phyloP scores from a whole-genome alignment of 2,888 invertebrate species.

The Tiphia femorata region DNA sequence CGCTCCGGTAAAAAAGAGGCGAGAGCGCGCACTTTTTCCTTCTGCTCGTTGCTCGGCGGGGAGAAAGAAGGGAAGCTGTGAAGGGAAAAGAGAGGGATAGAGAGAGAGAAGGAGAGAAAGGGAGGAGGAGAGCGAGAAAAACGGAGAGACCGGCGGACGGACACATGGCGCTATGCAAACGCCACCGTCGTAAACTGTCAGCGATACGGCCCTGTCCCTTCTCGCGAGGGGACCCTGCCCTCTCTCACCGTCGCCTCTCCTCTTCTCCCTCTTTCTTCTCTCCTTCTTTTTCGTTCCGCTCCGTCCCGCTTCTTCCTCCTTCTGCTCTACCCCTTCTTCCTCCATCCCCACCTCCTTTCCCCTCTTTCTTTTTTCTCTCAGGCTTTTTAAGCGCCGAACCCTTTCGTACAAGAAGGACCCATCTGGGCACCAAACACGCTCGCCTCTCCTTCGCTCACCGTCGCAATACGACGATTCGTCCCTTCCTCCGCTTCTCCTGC shows the following conservation, averaged over 20 bases:
- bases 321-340: conserved; percentile 13
- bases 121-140: conserved; percentile 9
- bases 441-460: neutral
- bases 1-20: conserved; percentile 29
- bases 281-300: conserved; percentile 7
- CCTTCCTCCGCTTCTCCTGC: neutral
- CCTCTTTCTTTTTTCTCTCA: conserved; percentile 5
- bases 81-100: conserved; percentile 14
- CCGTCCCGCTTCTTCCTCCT: conserved; percentile 9
- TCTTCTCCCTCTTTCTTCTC: conserved; percentile 17
- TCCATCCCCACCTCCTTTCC: neutral
- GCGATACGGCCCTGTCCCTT: conserved; percentile 48
- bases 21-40: conserved; percentile 19
- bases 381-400: conserved; percentile 25
- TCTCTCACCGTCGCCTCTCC: conserved; percentile 5
- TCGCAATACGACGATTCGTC: neutral
- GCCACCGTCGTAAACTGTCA: conserved; percentile 57
- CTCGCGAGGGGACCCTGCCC: conserved; percentile 31
- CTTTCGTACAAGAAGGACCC: conserved; percentile 27
- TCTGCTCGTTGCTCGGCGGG: conserved; percentile 13
- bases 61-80: conserved; percentile 5
- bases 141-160: conserved; percentile 24
- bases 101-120: conserved; percentile 2
- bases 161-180: conserved; percentile 61
- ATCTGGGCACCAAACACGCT: conserved; percentile 34